Conservation (phyloP, 2,113 vertebrate genomes). For the Cairina moschata region DNA sequence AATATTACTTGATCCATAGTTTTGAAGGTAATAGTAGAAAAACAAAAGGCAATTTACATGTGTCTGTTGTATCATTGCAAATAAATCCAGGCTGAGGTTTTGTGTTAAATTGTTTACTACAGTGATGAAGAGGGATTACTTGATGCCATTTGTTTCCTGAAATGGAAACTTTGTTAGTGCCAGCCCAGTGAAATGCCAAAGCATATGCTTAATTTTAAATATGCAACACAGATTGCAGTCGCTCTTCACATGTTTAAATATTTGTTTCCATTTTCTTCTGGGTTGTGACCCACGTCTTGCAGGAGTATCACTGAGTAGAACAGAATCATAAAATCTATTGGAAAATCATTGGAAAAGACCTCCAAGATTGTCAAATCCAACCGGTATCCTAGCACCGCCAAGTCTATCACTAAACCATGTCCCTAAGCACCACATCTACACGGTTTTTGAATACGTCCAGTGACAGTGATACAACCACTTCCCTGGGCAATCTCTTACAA, state of each 20-base stretch:
- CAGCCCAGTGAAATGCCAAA: not conserved
- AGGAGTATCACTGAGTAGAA: not conserved
- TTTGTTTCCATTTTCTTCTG: not conserved
- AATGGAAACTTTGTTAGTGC: not conserved
- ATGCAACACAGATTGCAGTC: not conserved
- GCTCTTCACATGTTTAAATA: not conserved
- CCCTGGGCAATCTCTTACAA: too few species aligned
- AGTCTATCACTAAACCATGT: too few species aligned
- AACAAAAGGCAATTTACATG: not conserved
- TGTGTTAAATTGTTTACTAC: not conserved
- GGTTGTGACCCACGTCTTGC: not conserved
- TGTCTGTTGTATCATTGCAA: not conserved
- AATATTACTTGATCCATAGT: not conserved
- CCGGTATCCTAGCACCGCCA: too few species aligned
- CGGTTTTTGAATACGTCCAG: too few species aligned
- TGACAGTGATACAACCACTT: too few species aligned
- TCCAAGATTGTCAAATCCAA: too few species aligned
- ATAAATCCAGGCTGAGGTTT: not conserved
- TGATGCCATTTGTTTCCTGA: not conserved
- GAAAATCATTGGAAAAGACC: too few species aligned
- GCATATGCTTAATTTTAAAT: not conserved
- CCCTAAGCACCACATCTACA: too few species aligned
- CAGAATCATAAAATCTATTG: too few species aligned
- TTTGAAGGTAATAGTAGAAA: not conserved
- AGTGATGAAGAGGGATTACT: not conserved